Conservation (phyloP, 2,797 vertebrate genomes). For the Phataginus tetradactyla region DNA sequence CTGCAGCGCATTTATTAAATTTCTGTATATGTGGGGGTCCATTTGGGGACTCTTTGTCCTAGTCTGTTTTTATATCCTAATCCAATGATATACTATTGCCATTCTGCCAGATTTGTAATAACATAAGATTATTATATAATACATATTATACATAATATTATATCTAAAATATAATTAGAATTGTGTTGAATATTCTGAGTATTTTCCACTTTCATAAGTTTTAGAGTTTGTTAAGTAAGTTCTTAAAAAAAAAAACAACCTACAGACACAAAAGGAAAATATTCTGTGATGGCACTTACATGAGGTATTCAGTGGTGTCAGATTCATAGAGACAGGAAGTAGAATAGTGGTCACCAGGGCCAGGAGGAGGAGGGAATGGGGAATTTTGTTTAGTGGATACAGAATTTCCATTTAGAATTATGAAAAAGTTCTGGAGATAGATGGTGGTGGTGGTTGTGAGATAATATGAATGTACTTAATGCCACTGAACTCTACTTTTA, state of each 20-base stretch:
- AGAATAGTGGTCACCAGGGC: neutral
- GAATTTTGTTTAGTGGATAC: neutral
- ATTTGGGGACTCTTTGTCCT: neutral
- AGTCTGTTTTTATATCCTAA: neutral
- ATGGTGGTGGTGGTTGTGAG: too few species aligned
- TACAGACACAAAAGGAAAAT: neutral
- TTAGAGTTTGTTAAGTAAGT: neutral
- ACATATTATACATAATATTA: neutral
- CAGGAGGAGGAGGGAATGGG: too few species aligned
- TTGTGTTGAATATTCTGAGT: neutral
- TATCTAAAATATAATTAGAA: constrained; percentile 22
- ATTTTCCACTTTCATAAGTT: neutral
- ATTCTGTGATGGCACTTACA: neutral
- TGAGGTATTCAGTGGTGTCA: neutral
- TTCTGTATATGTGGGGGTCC: neutral
- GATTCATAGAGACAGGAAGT: neutral
- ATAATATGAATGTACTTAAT: neutral
- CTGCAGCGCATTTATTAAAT: neutral
- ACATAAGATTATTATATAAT: neutral
- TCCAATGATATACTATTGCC: neutral
- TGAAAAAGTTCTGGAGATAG: neutral
- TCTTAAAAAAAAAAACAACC: neutral
- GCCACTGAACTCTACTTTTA: neutral
- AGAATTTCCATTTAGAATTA: neutral
- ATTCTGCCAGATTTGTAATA: neutral